A percentile compares a stretch with the other conserved stretches of the same genome.
These are phyloP conservation scores for Noctilio leporinus DNA, from an alignment of 2,113 vertebrate genomes.

Conservation along the genomic window DNA sequence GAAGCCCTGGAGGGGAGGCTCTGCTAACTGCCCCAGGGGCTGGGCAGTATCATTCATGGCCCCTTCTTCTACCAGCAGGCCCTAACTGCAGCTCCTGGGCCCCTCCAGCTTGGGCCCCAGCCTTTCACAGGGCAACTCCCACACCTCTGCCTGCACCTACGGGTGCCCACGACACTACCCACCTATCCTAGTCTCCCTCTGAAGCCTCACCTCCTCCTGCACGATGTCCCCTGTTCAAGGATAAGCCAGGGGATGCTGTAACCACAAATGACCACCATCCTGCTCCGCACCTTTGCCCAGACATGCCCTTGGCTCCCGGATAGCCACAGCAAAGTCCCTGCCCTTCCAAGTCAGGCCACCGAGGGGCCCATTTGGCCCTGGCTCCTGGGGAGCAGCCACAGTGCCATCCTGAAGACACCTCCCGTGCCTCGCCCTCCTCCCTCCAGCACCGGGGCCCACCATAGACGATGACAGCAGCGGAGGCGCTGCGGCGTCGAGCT, in stretches of 20 bases:
- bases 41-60: not conserved
- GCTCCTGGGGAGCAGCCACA: not conserved
- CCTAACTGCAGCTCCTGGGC: not conserved
- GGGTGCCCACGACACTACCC: not conserved
- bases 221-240: not conserved
- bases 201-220: not conserved
- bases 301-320: accelerated
- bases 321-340: not conserved
- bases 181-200: not conserved
- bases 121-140: not conserved
- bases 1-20: not conserved
- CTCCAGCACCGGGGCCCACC: slow-evolving; percentile 75
- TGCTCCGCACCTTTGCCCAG: not conserved
- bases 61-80: not conserved
- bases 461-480: slow-evolving; percentile 91
- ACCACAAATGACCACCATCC: not conserved
- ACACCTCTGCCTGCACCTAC: not conserved
- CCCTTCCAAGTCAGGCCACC: not conserved
- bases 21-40: not conserved
- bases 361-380: not conserved
- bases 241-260: not conserved
- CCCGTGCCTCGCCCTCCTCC: not conserved
- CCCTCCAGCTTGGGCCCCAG: not conserved
- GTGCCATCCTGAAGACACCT: not conserved
- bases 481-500: slow-evolving; percentile 91